Percentiles rank a stretch among this genome's conserved stretches.
Evolutionary conservation across 2,888 invertebrate species (phyloP).

Genomic region (Erebia ligea): DNA sequence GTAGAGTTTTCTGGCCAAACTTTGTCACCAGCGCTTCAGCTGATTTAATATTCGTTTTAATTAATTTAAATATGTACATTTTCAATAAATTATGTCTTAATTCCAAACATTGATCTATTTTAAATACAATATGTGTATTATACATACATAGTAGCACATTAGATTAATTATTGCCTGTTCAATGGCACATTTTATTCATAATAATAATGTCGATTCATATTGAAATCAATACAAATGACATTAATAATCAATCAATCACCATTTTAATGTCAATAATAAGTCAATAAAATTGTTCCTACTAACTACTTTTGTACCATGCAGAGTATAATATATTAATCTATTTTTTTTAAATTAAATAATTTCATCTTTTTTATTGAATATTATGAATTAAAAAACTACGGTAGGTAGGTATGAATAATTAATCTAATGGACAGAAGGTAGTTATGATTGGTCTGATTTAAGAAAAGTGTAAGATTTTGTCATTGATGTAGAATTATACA

Average conservation of each 20-base stretch:
- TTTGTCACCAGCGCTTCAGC: no score
- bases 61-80: slow-evolving; percentile 12
- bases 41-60: background rate
- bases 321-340: slow-evolving; percentile 17
- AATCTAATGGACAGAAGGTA: no score
- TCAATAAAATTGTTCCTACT: slow-evolving; percentile 37
- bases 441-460: no score
- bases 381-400: no score
- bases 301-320: slow-evolving; percentile 73
- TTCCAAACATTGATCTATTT: background rate
- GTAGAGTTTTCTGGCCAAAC: no score
- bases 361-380: background rate
- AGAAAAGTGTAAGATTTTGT: no score
- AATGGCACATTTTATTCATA: slow-evolving; percentile 68
- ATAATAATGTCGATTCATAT: slow-evolving; percentile 6
- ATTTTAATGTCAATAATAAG: no score
- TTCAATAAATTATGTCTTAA: slow-evolving; percentile 11
- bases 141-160: slow-evolving; percentile 34
- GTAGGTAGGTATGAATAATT: no score
- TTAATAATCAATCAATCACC: background rate
- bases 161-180: slow-evolving; percentile 57
- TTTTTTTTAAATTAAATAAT: slow-evolving; percentile 5
- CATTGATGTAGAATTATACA: no score
- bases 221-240: slow-evolving; percentile 12
- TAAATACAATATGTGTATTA: slow-evolving; percentile 19